Percentiles rank a stretch among this genome's conserved stretches.
phyloP scores from a whole-genome alignment of 1,140 invertebrate species.

The Homalodisca vitripennis region DNA sequence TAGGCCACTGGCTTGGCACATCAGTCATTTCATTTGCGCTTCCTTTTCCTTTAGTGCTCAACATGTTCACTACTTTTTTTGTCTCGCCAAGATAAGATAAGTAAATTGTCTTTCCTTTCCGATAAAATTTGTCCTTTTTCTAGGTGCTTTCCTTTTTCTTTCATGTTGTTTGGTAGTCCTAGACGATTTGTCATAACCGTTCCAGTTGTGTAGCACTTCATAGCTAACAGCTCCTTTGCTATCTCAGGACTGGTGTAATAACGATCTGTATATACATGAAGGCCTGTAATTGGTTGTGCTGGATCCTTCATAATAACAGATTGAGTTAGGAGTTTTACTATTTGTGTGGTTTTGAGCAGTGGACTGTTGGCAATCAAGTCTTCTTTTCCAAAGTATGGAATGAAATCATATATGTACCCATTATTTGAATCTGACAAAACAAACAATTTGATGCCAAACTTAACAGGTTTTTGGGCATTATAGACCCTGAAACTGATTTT shows the following conservation, averaged over 20 bases:
- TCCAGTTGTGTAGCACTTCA: not conserved
- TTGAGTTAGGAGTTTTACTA: not conserved
- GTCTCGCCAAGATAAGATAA: not conserved
- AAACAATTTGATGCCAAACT: slow-evolving; percentile 39
- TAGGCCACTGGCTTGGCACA: not conserved
- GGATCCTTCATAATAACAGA: slow-evolving; percentile 12
- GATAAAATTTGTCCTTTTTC: not conserved
- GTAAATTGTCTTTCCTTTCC: not conserved
- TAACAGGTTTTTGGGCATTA: slow-evolving; percentile 43
- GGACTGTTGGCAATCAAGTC: not conserved
- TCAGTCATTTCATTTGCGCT: not conserved
- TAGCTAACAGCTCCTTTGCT: not conserved
- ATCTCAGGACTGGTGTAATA: not conserved
- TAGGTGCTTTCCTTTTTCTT: not conserved
- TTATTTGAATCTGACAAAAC: not conserved
- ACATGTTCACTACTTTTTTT: not conserved
- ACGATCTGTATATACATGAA: slow-evolving; percentile 12
- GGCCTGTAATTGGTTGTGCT: not conserved
- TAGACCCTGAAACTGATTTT: slow-evolving; percentile 40
- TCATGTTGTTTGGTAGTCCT: not conserved
- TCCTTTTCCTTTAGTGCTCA: not conserved
- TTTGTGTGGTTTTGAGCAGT: slow-evolving; percentile 10
- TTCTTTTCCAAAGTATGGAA: slow-evolving; percentile 9
- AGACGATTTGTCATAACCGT: not conserved
- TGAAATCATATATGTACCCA: slow-evolving; percentile 18